Conservation (phyloP, 37 sponge, comb jelly and placozoan genomes). For the Oopsacas minuta region DNA sequence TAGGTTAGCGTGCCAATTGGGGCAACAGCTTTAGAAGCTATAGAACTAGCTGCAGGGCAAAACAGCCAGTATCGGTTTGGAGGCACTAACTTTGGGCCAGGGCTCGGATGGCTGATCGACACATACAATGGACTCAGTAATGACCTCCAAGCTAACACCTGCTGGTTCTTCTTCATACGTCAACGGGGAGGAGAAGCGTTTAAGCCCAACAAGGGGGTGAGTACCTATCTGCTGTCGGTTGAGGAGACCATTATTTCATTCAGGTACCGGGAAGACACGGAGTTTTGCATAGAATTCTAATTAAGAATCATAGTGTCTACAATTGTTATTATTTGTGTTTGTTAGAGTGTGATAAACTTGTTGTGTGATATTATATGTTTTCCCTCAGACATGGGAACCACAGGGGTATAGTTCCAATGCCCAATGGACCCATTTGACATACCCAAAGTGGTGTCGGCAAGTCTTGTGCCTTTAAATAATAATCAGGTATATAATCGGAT, state of each 20-base stretch:
- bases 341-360: too few species aligned
- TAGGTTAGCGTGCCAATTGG: neutral
- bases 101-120: neutral
- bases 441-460: too few species aligned
- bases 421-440: too few species aligned
- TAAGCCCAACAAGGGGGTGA: neutral
- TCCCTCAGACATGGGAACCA: too few species aligned
- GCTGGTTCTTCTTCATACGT: neutral
- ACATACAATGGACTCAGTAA: neutral
- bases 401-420: too few species aligned
- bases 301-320: too few species aligned
- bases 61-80: neutral
- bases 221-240: neutral
- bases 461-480: too few species aligned
- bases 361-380: too few species aligned
- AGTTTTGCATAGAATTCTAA: neutral
- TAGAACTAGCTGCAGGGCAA: neutral
- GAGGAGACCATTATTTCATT: neutral
- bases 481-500: too few species aligned
- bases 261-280: neutral
- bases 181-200: neutral
- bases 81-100: neutral
- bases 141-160: neutral
- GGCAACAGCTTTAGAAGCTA: neutral
- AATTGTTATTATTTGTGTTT: too few species aligned